A percentile compares a stretch with the other conserved stretches of the same genome.
Evolutionary conservation across 2,797 vertebrate genomes (phyloP).

Genomic region (Anguilla megastoma): DNA sequence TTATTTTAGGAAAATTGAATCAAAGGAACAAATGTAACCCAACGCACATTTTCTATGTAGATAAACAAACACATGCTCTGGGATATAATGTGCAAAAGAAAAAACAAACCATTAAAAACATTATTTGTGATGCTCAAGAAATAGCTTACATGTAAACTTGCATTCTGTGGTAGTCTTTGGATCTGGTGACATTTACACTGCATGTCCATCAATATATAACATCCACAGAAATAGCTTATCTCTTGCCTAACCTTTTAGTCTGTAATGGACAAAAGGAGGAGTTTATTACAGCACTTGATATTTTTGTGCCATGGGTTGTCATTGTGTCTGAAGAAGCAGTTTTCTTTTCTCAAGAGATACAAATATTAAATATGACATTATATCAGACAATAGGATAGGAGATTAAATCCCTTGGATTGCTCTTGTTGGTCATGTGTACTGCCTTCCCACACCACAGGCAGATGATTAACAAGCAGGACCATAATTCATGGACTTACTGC

Average conservation of each 20-base stretch:
- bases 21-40: neutral
- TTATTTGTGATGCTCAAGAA: neutral
- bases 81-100: neutral
- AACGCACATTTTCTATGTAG: neutral
- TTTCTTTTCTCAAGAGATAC: neutral
- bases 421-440: neutral
- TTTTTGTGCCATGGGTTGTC: neutral
- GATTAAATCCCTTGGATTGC: neutral
- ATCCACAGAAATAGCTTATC: neutral
- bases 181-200: neutral
- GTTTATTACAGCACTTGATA: neutral
- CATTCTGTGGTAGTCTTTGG: neutral
- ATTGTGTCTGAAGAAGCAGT: neutral
- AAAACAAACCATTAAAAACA: neutral
- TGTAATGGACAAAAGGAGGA: neutral
- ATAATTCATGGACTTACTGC: neutral
- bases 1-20: neutral
- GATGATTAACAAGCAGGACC: neutral
- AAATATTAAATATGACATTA: neutral
- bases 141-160: neutral
- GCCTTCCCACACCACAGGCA: neutral
- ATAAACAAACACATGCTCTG: neutral
- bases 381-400: neutral
- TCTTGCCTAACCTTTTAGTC: neutral
- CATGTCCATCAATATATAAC: neutral